These are phyloP conservation scores for Chymomyza procnemis DNA, from an alignment of 2,888 invertebrate species.

Conservation along the genomic window DNA sequence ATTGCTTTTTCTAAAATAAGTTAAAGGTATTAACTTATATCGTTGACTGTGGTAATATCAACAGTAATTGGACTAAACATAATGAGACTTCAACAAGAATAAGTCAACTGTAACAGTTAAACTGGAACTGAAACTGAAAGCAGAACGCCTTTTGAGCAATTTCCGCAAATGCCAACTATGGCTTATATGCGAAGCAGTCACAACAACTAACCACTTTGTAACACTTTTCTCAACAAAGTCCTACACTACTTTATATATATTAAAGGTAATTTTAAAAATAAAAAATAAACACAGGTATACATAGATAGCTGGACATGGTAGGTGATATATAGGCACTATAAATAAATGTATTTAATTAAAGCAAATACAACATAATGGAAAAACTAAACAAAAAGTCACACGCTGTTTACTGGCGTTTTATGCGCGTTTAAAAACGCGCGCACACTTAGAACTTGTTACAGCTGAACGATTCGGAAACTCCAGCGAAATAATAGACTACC, in stretches of 20 bases:
- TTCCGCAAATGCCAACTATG: slow-evolving; percentile 66
- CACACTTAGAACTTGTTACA: neutral
- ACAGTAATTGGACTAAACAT: slow-evolving; percentile 45
- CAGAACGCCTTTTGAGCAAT: slow-evolving; percentile 56
- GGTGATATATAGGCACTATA: neutral
- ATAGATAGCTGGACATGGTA: neutral
- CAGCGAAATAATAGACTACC: neutral
- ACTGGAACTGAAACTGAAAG: neutral
- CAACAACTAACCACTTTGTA: slow-evolving; percentile 10
- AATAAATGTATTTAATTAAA: neutral
- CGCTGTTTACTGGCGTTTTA: slow-evolving; percentile 13
- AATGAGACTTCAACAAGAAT: slow-evolving; percentile 8
- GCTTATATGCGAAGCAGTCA: slow-evolving; percentile 42
- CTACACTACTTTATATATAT: neutral
- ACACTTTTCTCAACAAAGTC: neutral
- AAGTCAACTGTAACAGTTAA: slow-evolving; percentile 13
- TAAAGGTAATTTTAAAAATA: neutral
- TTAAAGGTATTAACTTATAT: too few relatives aligned
- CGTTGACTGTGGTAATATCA: slow-evolving; percentile 40
- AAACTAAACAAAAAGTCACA: neutral
- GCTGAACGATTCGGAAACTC: neutral
- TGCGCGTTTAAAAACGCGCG: slow-evolving; percentile 32
- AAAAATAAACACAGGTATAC: neutral
- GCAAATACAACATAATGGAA: slow-evolving; percentile 15
- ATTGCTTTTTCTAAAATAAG: too few relatives aligned